phyloP scores from a whole-genome alignment of 2,113 vertebrate species.

The Falco punctatus region DNA sequence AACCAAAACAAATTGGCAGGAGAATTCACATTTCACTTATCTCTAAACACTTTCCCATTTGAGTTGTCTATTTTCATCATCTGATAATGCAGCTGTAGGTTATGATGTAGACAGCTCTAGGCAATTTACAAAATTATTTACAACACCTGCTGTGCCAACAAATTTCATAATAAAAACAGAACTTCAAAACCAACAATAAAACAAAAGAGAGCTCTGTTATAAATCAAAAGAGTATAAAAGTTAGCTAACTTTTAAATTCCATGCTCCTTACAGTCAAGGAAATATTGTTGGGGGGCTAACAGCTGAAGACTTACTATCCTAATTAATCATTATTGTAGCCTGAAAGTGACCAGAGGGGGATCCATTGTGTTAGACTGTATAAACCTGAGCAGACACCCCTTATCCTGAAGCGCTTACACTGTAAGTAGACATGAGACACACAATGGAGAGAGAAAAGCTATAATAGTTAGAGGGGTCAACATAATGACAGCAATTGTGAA shows the following conservation, averaged over 20 bases:
- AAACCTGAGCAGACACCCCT: not conserved
- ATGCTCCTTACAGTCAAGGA: not conserved
- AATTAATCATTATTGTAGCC: not conserved
- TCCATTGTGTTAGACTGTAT: not conserved
- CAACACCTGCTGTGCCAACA: not conserved
- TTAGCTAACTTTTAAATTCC: not conserved
- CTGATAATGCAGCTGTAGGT: not conserved
- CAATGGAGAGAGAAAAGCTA: not conserved
- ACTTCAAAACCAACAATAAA: not conserved
- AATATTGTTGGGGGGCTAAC: not conserved
- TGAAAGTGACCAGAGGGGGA: not conserved
- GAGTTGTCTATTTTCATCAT: slow-evolving; percentile 34
- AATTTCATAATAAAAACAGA: not conserved
- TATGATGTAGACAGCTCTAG: not conserved
- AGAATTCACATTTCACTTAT: slow-evolving; percentile 53
- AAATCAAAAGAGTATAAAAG: not conserved
- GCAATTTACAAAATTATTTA: slow-evolving; percentile 36
- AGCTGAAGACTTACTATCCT: not conserved
- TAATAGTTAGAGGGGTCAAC: not conserved
- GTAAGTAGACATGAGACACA: not conserved
- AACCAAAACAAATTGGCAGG: slow-evolving; percentile 33
- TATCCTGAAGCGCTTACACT: not conserved
- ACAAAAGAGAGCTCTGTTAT: not conserved
- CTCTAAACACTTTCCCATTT: slow-evolving; percentile 20
- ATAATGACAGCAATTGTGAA: not conserved